Percentiles rank a stretch among this genome's conserved stretches.
phyloP scores from a whole-genome alignment of 2,888 invertebrate genomes.

The Plemyria rubiginata region DNA sequence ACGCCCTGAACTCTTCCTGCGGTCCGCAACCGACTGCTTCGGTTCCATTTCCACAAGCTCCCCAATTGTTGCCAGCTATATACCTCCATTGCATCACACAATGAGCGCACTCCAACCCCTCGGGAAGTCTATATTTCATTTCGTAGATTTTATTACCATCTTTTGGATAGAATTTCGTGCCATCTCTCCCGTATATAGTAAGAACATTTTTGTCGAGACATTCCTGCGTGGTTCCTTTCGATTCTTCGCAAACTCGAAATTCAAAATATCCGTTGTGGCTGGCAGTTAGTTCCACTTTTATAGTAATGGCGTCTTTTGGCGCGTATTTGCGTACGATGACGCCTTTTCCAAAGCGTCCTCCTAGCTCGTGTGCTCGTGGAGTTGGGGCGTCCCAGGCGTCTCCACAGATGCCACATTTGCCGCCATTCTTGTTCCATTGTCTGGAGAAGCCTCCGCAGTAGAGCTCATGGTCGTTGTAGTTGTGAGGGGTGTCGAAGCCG shows the following conservation, averaged over 20 bases:
- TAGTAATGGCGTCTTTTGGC: constrained; percentile 87
- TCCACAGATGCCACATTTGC: constrained; percentile 94
- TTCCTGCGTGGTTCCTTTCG: constrained; percentile 88
- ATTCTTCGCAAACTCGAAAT: constrained; percentile 92
- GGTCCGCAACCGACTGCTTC: constrained; percentile 94
- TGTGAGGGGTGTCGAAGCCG: constrained; percentile 94
- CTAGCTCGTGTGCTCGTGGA: constrained; percentile 92
- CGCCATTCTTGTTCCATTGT: constrained; percentile 92
- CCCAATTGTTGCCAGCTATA: constrained; percentile 94
- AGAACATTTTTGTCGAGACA: constrained; percentile 91
- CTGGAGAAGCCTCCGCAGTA: constrained; percentile 95
- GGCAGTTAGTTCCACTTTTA: constrained; percentile 94
- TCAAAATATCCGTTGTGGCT: constrained; percentile 95
- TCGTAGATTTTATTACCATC: constrained; percentile 93
- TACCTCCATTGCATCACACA: constrained; percentile 96
- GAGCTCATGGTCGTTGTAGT: constrained; percentile 95
- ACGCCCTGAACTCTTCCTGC: constrained; percentile 94
- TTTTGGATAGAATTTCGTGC: constrained; percentile 88
- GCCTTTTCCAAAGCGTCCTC: constrained; percentile 93
- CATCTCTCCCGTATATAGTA: constrained; percentile 77
- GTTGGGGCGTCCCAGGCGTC: constrained; percentile 90
- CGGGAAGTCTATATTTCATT: constrained; percentile 87
- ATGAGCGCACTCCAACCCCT: constrained; percentile 89
- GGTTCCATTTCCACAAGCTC: constrained; percentile 88
- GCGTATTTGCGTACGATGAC: constrained; percentile 92